Base-by-base conservation (phyloP, 2,113 vertebrate genomes). In the Butastur rufipennis region DNA sequence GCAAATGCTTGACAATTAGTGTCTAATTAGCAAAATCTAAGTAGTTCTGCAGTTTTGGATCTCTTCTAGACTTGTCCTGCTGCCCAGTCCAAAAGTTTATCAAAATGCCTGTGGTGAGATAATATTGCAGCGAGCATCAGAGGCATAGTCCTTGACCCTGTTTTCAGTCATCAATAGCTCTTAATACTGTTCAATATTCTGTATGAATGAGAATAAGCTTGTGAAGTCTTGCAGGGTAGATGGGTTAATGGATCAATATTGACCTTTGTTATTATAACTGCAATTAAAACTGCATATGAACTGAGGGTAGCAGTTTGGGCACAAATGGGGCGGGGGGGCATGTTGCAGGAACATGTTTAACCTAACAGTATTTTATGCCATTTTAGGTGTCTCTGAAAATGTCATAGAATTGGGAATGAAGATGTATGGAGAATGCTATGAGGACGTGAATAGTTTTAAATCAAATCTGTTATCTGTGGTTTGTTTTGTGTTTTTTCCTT, bases 281-380 rank as follows among this genome's bases (percentile, higher is more conserved):
- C 94, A 93, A 95, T 95, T 94, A 97, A 94, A 86, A 31, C 68
- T 78, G 47, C 13, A 9, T 50, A 90, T 94, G 88, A 94, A 94
- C 86, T 82, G 74, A 73, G 29, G n/a, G 71, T 58, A 90, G 92
- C 42, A 36, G 29, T 66, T 94, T 92, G 0, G 6, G 42, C 65
- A 66, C 29, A 74, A 90, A 61, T 52, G n/a, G 47, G 16, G 15
- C 26, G 23, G 17, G 19, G 7, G 16, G 4, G 6, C 8, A 12
- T 47, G 10, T 42, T 92, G 34, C 25, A 81, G 29, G 29, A 63
- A 36, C 18, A 23, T 62, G 16, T 66, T 90, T 73, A 13, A 58
- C 91, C 32, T 45, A 34, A 29, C 13, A 34, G 11, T 40, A 27
- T 63, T 74, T 59, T 18, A 45, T 73, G 19, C 16, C 8, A 10